phyloP scores from a whole-genome alignment of 2,797 vertebrate species.

The Rachycentron canadum region DNA sequence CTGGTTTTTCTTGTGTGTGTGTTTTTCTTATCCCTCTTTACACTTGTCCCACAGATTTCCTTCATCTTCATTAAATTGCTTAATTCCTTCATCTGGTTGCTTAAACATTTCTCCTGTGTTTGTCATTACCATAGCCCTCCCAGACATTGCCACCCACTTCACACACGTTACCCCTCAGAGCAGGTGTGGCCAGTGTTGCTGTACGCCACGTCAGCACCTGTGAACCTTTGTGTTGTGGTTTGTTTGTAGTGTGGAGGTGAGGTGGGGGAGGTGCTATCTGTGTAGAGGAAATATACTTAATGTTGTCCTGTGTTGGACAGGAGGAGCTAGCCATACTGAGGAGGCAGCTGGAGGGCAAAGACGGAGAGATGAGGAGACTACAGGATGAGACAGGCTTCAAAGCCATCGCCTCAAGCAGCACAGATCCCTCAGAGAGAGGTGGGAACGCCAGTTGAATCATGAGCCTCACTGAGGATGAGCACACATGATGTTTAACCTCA shows the following conservation, averaged over 20 bases:
- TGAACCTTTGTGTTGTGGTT: slow-evolving; percentile 73
- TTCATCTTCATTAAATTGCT: slow-evolving; percentile 26
- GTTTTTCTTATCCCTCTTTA: slow-evolving; percentile 15
- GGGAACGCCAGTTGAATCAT: slow-evolving; percentile 35
- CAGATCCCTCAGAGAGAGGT: slow-evolving; percentile 92
- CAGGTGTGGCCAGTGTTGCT: slow-evolving; percentile 67
- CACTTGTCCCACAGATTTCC: slow-evolving; percentile 19
- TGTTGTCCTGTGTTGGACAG: slow-evolving; percentile 80
- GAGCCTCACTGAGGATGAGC: slow-evolving; percentile 6
- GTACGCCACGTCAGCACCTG: slow-evolving; percentile 56
- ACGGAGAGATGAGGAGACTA: slow-evolving; percentile 89
- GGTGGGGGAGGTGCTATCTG: slow-evolving; percentile 13
- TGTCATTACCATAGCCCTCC: slow-evolving; percentile 23
- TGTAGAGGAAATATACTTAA: slow-evolving; percentile 49
- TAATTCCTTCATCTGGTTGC: slow-evolving; percentile 35
- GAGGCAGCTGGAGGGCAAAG: slow-evolving; percentile 93
- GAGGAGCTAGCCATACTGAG: slow-evolving; percentile 91
- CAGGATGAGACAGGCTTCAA: slow-evolving; percentile 90
- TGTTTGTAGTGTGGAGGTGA: slow-evolving; percentile 66
- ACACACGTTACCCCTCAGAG: slow-evolving; percentile 36
- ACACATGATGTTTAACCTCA: slow-evolving; percentile 33
- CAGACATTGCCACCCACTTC: slow-evolving; percentile 36
- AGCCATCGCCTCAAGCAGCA: slow-evolving; percentile 78
- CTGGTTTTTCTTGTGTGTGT: slow-evolving; percentile 22
- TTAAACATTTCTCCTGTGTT: slow-evolving; percentile 23